A percentile compares a stretch with the other conserved stretches of the same genome.
These are phyloP conservation scores for Aporophyla nigra DNA, from an alignment of 2,888 invertebrate genomes.

Conservation along the genomic window DNA sequence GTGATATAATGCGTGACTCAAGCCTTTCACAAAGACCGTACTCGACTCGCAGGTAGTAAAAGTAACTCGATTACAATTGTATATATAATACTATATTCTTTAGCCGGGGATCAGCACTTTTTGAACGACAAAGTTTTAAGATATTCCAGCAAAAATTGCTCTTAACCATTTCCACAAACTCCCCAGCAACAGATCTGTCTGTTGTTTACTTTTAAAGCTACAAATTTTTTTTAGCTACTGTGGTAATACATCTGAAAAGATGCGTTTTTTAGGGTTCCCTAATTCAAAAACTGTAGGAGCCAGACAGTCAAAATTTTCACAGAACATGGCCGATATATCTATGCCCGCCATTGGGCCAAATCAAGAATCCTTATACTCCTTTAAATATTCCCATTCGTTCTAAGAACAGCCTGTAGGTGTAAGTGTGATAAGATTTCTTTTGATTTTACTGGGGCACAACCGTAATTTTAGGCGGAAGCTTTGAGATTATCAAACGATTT, in stretches of 20 bases:
- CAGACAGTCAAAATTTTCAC: not conserved
- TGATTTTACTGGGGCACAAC: conserved; percentile 9
- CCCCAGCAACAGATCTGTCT: not conserved
- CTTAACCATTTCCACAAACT: not conserved
- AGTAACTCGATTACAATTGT: too few species aligned
- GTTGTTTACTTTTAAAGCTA: not conserved
- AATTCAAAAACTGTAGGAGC: too few species aligned
- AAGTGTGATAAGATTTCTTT: conserved; percentile 5
- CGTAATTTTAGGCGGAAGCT: conserved; percentile 25
- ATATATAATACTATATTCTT: too few species aligned
- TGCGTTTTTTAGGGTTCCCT: too few species aligned
- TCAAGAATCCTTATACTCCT: not conserved
- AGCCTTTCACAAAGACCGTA: too few species aligned
- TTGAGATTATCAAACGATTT: conserved; percentile 38
- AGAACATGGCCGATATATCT: not conserved
- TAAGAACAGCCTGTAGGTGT: not conserved
- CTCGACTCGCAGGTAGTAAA: too few species aligned
- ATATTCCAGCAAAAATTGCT: too few species aligned
- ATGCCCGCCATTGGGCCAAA: not conserved
- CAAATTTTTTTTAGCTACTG: not conserved
- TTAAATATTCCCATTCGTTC: not conserved
- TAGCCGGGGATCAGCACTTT: too few species aligned
- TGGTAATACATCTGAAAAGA: too few species aligned
- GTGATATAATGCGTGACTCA: too few species aligned
- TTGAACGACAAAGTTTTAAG: not conserved